Percentiles rank a stretch among this genome's conserved stretches.
phyloP scores from a whole-genome alignment of 2,113 vertebrate genomes.

The Chionomys nivalis region DNA sequence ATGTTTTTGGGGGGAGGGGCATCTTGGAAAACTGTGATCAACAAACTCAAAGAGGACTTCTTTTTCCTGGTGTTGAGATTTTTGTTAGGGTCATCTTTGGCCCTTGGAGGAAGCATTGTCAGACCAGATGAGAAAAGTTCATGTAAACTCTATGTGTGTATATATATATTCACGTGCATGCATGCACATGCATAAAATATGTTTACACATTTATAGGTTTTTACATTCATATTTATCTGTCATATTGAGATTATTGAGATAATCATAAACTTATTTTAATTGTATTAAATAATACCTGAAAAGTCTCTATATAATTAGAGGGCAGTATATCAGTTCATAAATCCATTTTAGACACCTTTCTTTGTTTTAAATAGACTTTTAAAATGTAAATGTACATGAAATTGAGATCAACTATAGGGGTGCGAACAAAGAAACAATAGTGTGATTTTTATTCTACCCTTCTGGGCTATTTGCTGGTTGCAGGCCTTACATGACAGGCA shows the following conservation, averaged over 20 bases:
- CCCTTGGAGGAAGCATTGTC: neutral
- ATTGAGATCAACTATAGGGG: neutral
- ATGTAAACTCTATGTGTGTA: neutral
- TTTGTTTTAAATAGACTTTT: conserved; percentile 8
- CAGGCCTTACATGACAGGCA: neutral
- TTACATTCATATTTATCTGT: neutral
- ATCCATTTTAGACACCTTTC: conserved; percentile 7
- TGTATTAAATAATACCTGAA: neutral
- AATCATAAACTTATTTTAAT: conserved; percentile 42
- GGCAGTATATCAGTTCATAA: neutral
- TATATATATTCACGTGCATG: too few relatives aligned
- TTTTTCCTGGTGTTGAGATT: too few relatives aligned
- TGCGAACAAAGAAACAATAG: neutral
- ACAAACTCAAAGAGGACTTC: neutral
- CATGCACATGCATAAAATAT: neutral
- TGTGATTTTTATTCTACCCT: neutral
- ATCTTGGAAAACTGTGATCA: neutral
- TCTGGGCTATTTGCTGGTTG: conserved; percentile 10
- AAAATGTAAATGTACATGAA: neutral
- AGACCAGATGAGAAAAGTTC: neutral
- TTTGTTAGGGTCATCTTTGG: neutral
- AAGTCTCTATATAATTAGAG: neutral
- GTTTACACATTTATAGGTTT: neutral
- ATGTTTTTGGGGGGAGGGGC: neutral
- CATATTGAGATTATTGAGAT: conserved; percentile 1